These are phyloP conservation scores for Acanthurus leucopareius DNA, from an alignment of 2,797 vertebrate species.

Conservation along the genomic window DNA sequence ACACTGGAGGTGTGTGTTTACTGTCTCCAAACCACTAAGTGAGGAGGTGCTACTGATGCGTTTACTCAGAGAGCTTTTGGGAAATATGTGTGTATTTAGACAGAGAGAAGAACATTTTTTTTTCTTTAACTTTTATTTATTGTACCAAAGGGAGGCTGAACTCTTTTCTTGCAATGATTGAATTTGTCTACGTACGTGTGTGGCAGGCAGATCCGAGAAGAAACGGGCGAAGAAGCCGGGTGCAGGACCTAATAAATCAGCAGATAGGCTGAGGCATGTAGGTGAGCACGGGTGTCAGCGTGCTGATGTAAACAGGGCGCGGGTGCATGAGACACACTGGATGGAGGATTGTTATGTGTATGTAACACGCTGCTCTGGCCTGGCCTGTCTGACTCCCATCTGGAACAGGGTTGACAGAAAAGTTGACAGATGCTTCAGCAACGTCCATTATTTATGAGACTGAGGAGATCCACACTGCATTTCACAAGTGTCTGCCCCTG, in stretches of 20 bases:
- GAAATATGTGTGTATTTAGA: slow-evolving; percentile 49
- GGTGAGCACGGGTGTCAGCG: slow-evolving; percentile 72
- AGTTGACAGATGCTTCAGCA: slow-evolving; percentile 79
- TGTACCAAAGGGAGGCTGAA: slow-evolving; percentile 53
- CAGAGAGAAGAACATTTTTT: slow-evolving; percentile 8
- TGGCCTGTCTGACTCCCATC: slow-evolving; percentile 76
- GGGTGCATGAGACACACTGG: slow-evolving; percentile 52
- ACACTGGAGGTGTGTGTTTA: slow-evolving; percentile 60
- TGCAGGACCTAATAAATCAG: slow-evolving; percentile 66
- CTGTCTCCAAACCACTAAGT: slow-evolving; percentile 34
- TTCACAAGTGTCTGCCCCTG: slow-evolving; percentile 65
- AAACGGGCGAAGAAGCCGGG: slow-evolving; percentile 12
- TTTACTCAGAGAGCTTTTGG: slow-evolving; percentile 11
- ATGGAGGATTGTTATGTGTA: slow-evolving; percentile 71
- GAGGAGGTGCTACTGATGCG: slow-evolving; percentile 39
- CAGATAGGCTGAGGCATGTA: slow-evolving; percentile 63
- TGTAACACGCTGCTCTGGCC: slow-evolving; percentile 63
- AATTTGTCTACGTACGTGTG: slow-evolving; percentile 22
- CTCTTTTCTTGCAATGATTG: slow-evolving; percentile 42
- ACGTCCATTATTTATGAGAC: slow-evolving; percentile 83
- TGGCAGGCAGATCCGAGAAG: slow-evolving; percentile 9
- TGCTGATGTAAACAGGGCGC: slow-evolving; percentile 71
- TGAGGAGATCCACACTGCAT: slow-evolving; percentile 67
- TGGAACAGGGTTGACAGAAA: slow-evolving; percentile 77
- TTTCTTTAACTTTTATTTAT: slow-evolving; percentile 52